Percentiles rank a stretch among this genome's conserved stretches.
Evolutionary conservation across 2,797 vertebrate genomes (phyloP).

Genomic region (Galago senegalensis): DNA sequence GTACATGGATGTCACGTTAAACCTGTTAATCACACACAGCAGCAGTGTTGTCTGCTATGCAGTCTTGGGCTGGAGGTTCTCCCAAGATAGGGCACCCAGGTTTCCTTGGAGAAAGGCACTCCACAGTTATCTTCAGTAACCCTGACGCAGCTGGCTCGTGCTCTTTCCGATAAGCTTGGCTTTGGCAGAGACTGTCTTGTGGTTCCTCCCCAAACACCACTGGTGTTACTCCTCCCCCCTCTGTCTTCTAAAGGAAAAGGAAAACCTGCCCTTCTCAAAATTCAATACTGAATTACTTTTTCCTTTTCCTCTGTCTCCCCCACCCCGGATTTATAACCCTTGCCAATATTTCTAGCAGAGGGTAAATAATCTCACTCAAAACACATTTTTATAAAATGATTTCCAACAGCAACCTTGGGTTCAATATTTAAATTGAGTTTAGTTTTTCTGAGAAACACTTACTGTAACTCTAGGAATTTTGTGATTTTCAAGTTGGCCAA

Average conservation of each 20-base stretch:
- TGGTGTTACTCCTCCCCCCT: fast-evolving
- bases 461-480: not conserved
- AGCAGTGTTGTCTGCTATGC: fast-evolving
- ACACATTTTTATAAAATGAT: not conserved
- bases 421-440: not conserved
- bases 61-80: not conserved
- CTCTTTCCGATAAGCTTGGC: not conserved
- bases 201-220: not conserved
- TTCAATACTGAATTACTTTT: not conserved
- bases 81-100: fast-evolving
- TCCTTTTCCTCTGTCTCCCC: not conserved
- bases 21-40: fast-evolving
- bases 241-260: not conserved
- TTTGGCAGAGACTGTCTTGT: not conserved
- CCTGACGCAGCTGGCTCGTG: not conserved
- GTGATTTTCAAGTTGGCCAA: not conserved
- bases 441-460: not conserved
- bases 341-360: not conserved
- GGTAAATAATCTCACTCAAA: not conserved
- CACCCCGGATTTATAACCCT: not conserved
- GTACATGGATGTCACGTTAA: fast-evolving
- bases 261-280: not conserved
- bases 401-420: not conserved
- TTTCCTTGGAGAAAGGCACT: not conserved
- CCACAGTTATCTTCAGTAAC: too few relatives aligned